These are phyloP conservation scores for Microhierax caerulescens DNA, from an alignment of 2,797 vertebrate species.

Conservation along the genomic window DNA sequence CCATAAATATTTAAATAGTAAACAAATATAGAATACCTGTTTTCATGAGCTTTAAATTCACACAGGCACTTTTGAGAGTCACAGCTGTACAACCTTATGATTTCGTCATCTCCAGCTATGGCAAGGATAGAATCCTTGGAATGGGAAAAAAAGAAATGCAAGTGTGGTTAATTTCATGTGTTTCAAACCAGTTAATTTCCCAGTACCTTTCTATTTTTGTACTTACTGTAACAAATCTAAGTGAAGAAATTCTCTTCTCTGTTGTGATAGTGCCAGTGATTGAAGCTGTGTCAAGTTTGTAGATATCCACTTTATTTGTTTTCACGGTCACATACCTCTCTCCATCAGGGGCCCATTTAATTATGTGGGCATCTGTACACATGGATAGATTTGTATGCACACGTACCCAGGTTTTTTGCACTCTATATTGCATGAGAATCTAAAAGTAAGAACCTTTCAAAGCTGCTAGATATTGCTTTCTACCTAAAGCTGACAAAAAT, in stretches of 20 bases:
- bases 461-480: not conserved
- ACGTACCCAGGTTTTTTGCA: not conserved
- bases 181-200: not conserved
- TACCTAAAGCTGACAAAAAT: not conserved
- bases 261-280: conserved; percentile 81
- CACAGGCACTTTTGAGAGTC: conserved; percentile 80
- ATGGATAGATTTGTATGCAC: not conserved
- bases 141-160: not conserved
- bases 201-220: not conserved
- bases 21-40: conserved; percentile 79
- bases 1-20: not conserved
- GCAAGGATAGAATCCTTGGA: conserved; percentile 85
- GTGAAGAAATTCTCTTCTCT: conserved; percentile 86
- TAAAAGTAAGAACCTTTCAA: not conserved
- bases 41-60: conserved; percentile 94
- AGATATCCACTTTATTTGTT: conserved; percentile 83
- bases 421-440: not conserved
- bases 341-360: conserved; percentile 91
- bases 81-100: conserved; percentile 83
- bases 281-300: conserved; percentile 86
- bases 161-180: not conserved
- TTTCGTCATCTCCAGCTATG: conserved; percentile 89
- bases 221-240: conserved; percentile 90
- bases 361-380: conserved; percentile 88
- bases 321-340: conserved; percentile 84